Conservation (phyloP, 2,797 vertebrate species). For the Paedocypris micromegethes region DNA sequence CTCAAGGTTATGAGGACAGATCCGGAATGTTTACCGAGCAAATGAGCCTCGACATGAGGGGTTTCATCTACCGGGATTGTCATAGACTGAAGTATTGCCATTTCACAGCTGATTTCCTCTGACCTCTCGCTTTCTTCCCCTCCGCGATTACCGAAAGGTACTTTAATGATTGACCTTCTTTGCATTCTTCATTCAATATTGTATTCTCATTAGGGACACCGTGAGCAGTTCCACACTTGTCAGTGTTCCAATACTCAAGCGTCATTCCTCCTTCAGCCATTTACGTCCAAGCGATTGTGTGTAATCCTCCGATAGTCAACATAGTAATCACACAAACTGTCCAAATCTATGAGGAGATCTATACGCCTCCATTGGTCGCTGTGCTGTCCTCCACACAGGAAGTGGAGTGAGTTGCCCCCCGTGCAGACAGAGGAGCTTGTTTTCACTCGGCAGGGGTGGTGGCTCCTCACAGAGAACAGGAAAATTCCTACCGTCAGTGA, state of each 20-base stretch:
- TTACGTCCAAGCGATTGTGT: constrained; percentile 18
- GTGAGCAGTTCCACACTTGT: not conserved
- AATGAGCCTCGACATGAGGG: constrained; percentile 40
- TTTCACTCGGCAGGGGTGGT: constrained; percentile 45
- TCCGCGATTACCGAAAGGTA: constrained; percentile 27
- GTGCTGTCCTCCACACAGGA: not conserved
- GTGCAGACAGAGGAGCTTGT: constrained; percentile 36
- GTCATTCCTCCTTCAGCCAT: constrained; percentile 8
- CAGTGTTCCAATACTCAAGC: not conserved
- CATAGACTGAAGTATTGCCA: constrained; percentile 43
- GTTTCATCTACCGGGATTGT: constrained; percentile 37
- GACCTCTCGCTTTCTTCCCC: constrained; percentile 29
- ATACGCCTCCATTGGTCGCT: not conserved
- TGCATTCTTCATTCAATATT: constrained; percentile 12
- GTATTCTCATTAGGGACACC: constrained; percentile 2
- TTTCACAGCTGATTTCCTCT: constrained; percentile 50
- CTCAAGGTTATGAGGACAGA: constrained; percentile 39
- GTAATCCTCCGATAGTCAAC: constrained; percentile 35
- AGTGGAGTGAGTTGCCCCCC: constrained; percentile 26
- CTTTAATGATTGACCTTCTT: constrained; percentile 29
- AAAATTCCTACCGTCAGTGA: constrained; percentile 35
- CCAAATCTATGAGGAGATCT: constrained; percentile 30
- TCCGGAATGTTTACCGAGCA: constrained; percentile 38
- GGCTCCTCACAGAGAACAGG: constrained; percentile 22
- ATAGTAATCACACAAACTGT: constrained; percentile 34